Percentiles rank a stretch among this genome's conserved stretches.
Conservation (phyloP, 2,113 vertebrate genomes). For the human region DNA sequence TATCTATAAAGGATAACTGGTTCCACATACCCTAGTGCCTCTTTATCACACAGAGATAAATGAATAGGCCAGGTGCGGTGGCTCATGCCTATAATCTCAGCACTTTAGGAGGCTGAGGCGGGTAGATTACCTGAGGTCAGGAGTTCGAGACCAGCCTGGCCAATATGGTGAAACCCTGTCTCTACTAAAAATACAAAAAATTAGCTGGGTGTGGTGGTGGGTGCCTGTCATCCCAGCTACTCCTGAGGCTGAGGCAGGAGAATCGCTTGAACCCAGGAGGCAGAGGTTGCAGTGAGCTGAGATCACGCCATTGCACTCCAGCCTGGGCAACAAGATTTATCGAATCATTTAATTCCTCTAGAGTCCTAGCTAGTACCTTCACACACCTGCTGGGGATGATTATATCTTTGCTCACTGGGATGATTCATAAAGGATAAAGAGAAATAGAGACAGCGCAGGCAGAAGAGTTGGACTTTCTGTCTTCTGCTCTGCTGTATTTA, state of each 20-base stretch:
- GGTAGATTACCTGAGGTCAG: too few relatives aligned
- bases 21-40: neutral
- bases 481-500: neutral
- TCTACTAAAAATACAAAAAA: too few relatives aligned
- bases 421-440: constrained; percentile 7
- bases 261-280: too few relatives aligned
- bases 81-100: too few relatives aligned
- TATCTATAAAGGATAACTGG: neutral
- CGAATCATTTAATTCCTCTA: neutral
- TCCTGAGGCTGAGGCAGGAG: too few relatives aligned
- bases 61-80: neutral
- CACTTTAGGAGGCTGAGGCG: too few relatives aligned
- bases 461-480: neutral
- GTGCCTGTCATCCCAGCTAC: too few relatives aligned
- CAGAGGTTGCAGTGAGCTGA: too few relatives aligned
- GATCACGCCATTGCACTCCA: too few relatives aligned
- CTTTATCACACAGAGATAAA: neutral
- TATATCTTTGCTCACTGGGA: neutral
- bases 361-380: neutral
- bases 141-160: too few relatives aligned
- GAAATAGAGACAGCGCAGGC: neutral
- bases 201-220: too few relatives aligned
- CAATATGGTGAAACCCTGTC: too few relatives aligned
- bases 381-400: neutral
- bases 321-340: neutral